Evolutionary conservation across 2,797 vertebrate genomes (phyloP), one percentile per base, ranked within the genome.

Genomic region (Rhynchotus rufescens): DNA sequence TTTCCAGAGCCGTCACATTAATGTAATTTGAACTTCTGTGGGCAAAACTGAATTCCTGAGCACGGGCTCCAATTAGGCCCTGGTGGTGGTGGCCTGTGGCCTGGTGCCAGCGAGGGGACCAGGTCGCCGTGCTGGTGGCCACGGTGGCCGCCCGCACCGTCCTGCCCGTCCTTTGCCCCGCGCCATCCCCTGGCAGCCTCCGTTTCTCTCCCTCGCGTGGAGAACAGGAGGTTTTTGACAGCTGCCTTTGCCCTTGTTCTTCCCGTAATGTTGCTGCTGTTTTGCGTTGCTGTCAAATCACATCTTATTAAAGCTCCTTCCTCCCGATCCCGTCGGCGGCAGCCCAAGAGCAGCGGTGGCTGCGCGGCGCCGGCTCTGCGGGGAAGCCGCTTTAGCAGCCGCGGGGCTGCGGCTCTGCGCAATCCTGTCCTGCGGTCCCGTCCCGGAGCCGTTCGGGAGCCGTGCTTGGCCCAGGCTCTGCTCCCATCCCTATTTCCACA

Each of bases 231-330:
- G 86, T 49, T 94, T 96, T 88, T 94, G 96, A 96, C 93, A 89
- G 89, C 67, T 95, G 91, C 89, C 95, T 93, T 86, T 78, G 75
- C 59, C 67, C 6, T 90, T 96, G 89, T 84, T 94, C 80, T 95
- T 91, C 78, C 30, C 83, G 90, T 96, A 94, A 95, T 93, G 93
- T 75, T 95, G 94, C 86, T 97, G 96, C 90, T 96, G 92, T 94
- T 95, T 93, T 96, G 85, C 87, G 81, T 94, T 93, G 45, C 90
- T 95, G 95, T 97, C 95, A 95, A 92, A 94, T 90, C 44, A 13
- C 47, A 65, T 96, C 90, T 95, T 88, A 83, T 67, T 86, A 80
- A 94, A 96, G 83, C 71, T 84, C 47, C 78, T 91, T 94, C 36
- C 36, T 36, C 36, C 89, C 91, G 88, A 15, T 87, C 52, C 92